Evolutionary conservation across 1,140 invertebrate genomes (phyloP), one percentile per base, ranked within the genome.

Genomic region (Pinna nobilis): DNA sequence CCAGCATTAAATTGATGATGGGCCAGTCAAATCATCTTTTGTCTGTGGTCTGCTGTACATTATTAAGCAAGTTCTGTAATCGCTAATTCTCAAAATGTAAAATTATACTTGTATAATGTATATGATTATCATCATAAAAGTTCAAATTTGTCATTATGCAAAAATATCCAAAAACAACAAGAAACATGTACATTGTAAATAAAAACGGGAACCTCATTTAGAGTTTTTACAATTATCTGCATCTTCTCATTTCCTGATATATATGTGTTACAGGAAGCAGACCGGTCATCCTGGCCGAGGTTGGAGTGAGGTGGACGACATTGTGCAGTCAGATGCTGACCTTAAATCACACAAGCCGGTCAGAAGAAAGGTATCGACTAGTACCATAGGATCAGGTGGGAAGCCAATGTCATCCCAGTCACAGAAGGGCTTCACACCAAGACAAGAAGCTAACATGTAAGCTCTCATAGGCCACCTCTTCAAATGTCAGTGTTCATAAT

Each of bases 371-470:
- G 61, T 61, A 25, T 75, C 73, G 1, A 50, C 67, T 6, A 60
- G 51, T 39, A 59, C 66, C 32, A 57, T 65, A 11, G 44, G 66
- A n/a, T 70, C 60, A 2, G 37, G 59, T 44, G 50, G 37, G 30
- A 69, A 63, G 23, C 67, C 73, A 4, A 25, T 30, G 37, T 75
- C 73, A 18, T 57, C 66, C 3, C 49, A 64, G 41, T 65, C 60
- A 18, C 51, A 47, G 2, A 69, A 70, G 57, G 53, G 61, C 30
- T 75, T 70, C 50, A 75, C 49, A 18, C 73, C 73, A 39, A 65
- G 73, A 60, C 65, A 75, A 39, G 73, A 75, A 15, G 20, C 73
- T 15, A 59, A 49, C 41, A 75, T 59, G 39, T 65, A 53, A 61
- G 65, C 39, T 9, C 13, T 13, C 13, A 13, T 9, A n/a, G n/a